Evolutionary conservation across 1,140 invertebrate species (phyloP).

Genomic region (Hormaphis cornu): DNA sequence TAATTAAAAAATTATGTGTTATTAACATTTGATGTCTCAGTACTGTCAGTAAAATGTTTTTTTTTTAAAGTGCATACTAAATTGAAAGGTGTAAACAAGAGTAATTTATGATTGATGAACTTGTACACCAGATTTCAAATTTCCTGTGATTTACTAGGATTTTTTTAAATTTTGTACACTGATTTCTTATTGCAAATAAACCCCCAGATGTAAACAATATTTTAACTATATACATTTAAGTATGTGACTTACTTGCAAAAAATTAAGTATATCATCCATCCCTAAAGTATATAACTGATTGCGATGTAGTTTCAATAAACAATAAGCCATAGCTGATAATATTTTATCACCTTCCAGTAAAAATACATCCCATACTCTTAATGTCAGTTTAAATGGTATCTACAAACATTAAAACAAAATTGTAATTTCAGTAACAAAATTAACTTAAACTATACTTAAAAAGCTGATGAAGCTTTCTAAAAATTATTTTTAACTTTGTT

Average conservation of each 20-base stretch:
- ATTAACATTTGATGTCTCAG: too few relatives aligned
- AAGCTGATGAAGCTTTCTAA: too few relatives aligned
- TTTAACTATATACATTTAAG: constrained; percentile 12
- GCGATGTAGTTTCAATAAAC: constrained; percentile 90
- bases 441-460: too few relatives aligned
- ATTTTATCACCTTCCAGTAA: constrained; percentile 89
- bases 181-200: neutral
- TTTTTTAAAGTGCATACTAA: too few relatives aligned
- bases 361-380: constrained; percentile 96
- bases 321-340: constrained; percentile 92
- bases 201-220: constrained; percentile 10
- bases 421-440: too few relatives aligned
- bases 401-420: constrained; percentile 42
- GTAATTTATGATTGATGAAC: neutral
- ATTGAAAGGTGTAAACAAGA: too few relatives aligned
- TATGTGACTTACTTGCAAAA: constrained; percentile 57
- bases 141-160: too few relatives aligned
- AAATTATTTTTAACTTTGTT: too few relatives aligned
- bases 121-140: neutral
- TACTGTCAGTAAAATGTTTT: too few relatives aligned
- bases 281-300: constrained; percentile 71
- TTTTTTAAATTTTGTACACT: too few relatives aligned
- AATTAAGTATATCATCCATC: constrained; percentile 88
- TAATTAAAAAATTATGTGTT: too few relatives aligned
- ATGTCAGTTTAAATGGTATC: constrained; percentile 85